phyloP scores from a whole-genome alignment of 2,797 vertebrate species.

The Ctenochaetus hawaiiensis region DNA sequence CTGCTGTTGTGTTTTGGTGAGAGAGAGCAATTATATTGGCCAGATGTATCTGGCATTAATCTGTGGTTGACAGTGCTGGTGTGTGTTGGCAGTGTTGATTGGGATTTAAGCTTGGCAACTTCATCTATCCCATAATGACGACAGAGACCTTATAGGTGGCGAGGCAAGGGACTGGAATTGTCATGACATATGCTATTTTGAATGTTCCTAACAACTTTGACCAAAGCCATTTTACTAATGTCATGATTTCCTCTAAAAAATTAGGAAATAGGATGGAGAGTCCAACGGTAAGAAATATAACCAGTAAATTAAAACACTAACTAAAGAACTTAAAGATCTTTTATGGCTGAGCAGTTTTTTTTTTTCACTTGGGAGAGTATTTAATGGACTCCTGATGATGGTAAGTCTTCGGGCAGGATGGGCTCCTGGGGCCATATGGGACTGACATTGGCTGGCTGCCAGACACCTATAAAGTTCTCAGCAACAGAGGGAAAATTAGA shows the following conservation, averaged over 20 bases:
- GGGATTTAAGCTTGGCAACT: conserved; percentile 39
- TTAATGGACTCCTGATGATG: conserved; percentile 9
- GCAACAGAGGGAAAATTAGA: conserved; percentile 18
- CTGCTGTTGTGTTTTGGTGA: conserved; percentile 82
- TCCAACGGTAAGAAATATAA: conserved; percentile 2
- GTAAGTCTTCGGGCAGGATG: conserved; percentile 9
- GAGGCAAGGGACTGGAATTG: conserved; percentile 7
- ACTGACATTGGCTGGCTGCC: conserved; percentile 67
- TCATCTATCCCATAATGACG: conserved; percentile 33
- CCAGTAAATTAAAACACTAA: neutral
- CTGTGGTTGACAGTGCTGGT: conserved; percentile 53
- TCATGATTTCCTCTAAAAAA: neutral
- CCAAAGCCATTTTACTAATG: conserved; percentile 10
- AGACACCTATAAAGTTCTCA: conserved; percentile 75
- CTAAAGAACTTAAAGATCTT: neutral
- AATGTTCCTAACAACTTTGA: conserved; percentile 9
- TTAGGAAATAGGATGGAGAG: neutral
- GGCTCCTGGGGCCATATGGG: conserved; percentile 14
- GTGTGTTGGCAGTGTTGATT: conserved; percentile 9
- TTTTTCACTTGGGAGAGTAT: neutral
- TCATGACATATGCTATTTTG: neutral
- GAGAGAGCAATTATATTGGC: conserved; percentile 35
- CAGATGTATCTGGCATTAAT: conserved; percentile 28
- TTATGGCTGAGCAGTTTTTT: neutral
- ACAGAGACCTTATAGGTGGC: conserved; percentile 26